Percentiles rank a stretch among this genome's conserved stretches.
Evolutionary conservation across 2,888 invertebrate species (phyloP).

Genomic region (Agrilus mali): DNA sequence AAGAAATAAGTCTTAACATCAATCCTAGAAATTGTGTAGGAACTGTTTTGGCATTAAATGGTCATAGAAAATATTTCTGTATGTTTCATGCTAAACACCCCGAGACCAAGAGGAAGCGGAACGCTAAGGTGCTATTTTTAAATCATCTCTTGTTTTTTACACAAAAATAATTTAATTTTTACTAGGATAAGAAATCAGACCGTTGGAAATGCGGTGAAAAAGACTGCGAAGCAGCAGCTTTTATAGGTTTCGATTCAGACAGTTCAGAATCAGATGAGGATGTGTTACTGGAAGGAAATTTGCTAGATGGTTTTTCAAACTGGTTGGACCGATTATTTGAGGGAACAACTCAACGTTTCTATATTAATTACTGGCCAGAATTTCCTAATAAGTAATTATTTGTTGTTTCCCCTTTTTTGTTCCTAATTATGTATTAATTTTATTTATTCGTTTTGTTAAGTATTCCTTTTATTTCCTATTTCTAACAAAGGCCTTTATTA

Average conservation of each 20-base stretch:
- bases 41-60: slow-evolving; percentile 90
- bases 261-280: slow-evolving; percentile 47
- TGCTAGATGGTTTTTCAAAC: slow-evolving; percentile 84
- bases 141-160: slow-evolving; percentile 1
- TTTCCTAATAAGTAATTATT: slow-evolving; percentile 64
- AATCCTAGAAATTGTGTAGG: slow-evolving; percentile 96
- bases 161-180: background rate
- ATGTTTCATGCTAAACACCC: slow-evolving; percentile 97
- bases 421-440: background rate
- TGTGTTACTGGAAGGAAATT: slow-evolving; percentile 37
- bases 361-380: slow-evolving; percentile 98
- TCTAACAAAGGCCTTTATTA: no score
- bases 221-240: slow-evolving; percentile 72
- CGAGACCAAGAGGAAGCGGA: slow-evolving; percentile 49
- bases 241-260: slow-evolving; percentile 70
- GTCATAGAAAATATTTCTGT: slow-evolving; percentile 94
- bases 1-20: slow-evolving; percentile 70
- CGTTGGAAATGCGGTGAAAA: slow-evolving; percentile 22
- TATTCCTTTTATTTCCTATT: background rate
- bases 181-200: slow-evolving; percentile 6
- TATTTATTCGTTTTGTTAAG: background rate
- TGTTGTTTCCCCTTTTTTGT: background rate
- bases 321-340: slow-evolving; percentile 97
- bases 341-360: slow-evolving; percentile 89
- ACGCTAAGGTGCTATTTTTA: slow-evolving; percentile 37